A percentile compares a stretch with the other conserved stretches of the same genome.
phyloP scores from a whole-genome alignment of 2,113 vertebrate genomes.

The Cololabis saira region DNA sequence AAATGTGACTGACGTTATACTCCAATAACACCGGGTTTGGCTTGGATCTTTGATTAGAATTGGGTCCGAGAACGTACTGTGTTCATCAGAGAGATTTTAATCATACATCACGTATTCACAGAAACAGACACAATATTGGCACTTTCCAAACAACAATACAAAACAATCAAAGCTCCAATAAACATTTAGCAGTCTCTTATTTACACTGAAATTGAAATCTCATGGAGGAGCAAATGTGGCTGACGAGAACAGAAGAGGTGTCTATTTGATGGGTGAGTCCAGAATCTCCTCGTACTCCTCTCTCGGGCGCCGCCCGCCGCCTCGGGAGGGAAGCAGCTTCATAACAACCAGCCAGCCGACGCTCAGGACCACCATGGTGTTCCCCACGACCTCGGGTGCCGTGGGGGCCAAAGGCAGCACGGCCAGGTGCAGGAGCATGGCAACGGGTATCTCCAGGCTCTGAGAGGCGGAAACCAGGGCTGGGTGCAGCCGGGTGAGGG shows the following conservation, averaged over 20 bases:
- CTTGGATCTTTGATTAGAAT: constrained; percentile 30
- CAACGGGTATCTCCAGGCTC: constrained; percentile 89
- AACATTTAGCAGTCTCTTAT: constrained; percentile 62
- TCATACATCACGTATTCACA: constrained; percentile 71
- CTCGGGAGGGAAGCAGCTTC: constrained; percentile 77
- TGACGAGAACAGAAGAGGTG: constrained; percentile 39
- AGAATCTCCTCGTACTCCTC: constrained; percentile 94
- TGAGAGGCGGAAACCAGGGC: constrained; percentile 93
- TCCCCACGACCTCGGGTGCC: constrained; percentile 87
- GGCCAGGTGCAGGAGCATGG: constrained; percentile 89
- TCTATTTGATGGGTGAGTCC: constrained; percentile 92
- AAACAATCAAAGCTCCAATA: constrained; percentile 67
- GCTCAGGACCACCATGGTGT: constrained; percentile 87
- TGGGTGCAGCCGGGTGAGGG: constrained; percentile 90
- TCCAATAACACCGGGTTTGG: background rate
- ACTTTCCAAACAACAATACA: constrained; percentile 68
- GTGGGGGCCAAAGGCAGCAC: constrained; percentile 85
- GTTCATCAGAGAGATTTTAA: constrained; percentile 69
- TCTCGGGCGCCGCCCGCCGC: constrained; percentile 81
- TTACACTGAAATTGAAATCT: constrained; percentile 36
- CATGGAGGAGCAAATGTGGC: constrained; percentile 3
- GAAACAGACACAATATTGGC: constrained; percentile 71
- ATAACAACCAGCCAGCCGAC: constrained; percentile 74
- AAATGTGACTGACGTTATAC: background rate
- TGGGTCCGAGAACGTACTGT: constrained; percentile 6